Evolutionary conservation across 2,888 invertebrate genomes (phyloP).

Genomic region (Melanotus villosus): DNA sequence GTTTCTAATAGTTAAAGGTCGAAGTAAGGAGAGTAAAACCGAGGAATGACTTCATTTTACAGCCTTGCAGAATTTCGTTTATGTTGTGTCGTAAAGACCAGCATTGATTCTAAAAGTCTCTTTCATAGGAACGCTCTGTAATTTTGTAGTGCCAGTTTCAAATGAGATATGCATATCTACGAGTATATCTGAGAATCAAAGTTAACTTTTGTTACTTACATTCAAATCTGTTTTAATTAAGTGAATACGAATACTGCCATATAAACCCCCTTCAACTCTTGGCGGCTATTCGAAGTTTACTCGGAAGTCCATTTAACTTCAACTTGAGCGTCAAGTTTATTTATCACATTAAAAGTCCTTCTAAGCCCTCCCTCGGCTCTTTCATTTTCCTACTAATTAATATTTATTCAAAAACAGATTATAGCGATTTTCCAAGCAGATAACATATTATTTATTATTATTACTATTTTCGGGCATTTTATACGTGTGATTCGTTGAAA

Average conservation of each 20-base stretch:
- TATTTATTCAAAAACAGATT: slow-evolving; percentile 26
- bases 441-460: slow-evolving; percentile 10
- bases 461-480: no score
- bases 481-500: no score
- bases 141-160: not conserved
- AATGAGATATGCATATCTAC: not conserved
- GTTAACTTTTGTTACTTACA: not conserved
- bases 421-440: slow-evolving; percentile 1
- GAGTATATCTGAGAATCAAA: not conserved
- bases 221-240: slow-evolving; percentile 18
- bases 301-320: slow-evolving; percentile 29
- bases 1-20: not conserved
- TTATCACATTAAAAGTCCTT: slow-evolving; percentile 20
- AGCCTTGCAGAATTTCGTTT: slow-evolving; percentile 18
- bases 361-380: slow-evolving; percentile 3
- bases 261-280: not conserved
- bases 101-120: not conserved
- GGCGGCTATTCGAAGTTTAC: slow-evolving; percentile 14
- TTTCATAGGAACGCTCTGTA: not conserved
- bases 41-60: slow-evolving; percentile 15
- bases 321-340: slow-evolving; percentile 20
- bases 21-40: slow-evolving; percentile 16
- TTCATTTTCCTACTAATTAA: slow-evolving; percentile 21
- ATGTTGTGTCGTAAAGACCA: slow-evolving; percentile 8
- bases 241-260: not conserved